Percentiles rank a stretch among this genome's conserved stretches.
Conservation (phyloP, 1,140 invertebrate species). For the Chlorops oryzae region DNA sequence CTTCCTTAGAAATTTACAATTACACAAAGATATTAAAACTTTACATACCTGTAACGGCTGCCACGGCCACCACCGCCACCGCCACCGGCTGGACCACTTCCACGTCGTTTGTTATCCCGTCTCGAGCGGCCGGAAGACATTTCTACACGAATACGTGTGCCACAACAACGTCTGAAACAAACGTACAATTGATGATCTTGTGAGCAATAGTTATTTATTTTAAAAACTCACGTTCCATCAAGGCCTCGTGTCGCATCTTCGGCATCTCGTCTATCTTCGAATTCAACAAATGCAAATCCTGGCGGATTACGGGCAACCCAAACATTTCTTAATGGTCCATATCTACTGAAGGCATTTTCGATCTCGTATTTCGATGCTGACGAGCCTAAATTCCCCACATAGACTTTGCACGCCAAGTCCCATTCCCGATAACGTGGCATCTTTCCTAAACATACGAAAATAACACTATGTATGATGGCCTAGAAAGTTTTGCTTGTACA, state of each 20-base stretch:
- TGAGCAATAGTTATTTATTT: no score
- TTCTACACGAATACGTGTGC: slow-evolving; percentile 75
- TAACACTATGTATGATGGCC: no score
- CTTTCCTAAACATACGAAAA: no score
- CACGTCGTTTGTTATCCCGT: slow-evolving; percentile 59
- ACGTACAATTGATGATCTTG: no score
- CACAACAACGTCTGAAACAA: slow-evolving; percentile 67
- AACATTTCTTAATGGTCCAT: slow-evolving; percentile 90
- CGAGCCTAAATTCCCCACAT: slow-evolving; percentile 93
- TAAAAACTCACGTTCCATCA: slow-evolving; percentile 84
- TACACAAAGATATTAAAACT: slow-evolving; percentile 5
- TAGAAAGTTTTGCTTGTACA: no score
- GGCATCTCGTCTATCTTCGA: slow-evolving; percentile 94
- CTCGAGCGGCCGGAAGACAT: slow-evolving; percentile 81
- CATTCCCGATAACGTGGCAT: slow-evolving; percentile 81
- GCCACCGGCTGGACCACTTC: slow-evolving; percentile 46
- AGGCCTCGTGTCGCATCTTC: slow-evolving; percentile 93
- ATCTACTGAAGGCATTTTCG: slow-evolving; percentile 88
- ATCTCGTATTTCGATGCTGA: slow-evolving; percentile 88
- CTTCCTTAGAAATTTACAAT: background rate
- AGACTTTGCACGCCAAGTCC: slow-evolving; percentile 95
- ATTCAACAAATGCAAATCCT: slow-evolving; percentile 97
- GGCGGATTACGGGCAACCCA: slow-evolving; percentile 95
- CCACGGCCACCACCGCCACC: slow-evolving; percentile 25
- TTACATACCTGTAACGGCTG: slow-evolving; percentile 42